Conservation (phyloP, 30 jellyfish, hydroid and myxozoan species). For the Mastigias papua region DNA sequence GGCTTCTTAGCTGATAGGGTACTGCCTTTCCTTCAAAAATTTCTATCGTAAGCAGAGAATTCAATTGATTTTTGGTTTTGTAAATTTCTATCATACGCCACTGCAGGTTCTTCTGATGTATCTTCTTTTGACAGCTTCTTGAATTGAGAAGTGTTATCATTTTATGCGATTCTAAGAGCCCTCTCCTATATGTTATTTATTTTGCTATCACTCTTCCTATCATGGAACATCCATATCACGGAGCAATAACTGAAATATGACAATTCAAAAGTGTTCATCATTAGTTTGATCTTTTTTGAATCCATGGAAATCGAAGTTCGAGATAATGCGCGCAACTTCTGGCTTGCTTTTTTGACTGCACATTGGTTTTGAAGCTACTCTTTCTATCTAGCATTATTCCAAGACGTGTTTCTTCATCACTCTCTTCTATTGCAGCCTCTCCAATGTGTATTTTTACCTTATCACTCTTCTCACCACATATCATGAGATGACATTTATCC, state of each 20-base stretch:
- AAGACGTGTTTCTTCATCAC: constrained; percentile 5
- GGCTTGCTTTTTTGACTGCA: constrained; percentile 8
- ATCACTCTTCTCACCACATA: constrained; percentile 5
- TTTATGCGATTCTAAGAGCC: background rate
- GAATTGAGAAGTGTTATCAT: background rate
- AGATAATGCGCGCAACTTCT: background rate
- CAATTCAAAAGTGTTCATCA: constrained; percentile 5
- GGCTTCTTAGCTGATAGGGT: background rate
- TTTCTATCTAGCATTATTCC: constrained; percentile 12
- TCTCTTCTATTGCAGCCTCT: constrained; percentile 22
- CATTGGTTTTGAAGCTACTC: background rate
- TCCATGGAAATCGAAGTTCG: background rate
- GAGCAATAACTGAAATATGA: constrained; percentile 5
- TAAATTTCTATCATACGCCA: background rate
- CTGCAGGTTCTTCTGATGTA: background rate
- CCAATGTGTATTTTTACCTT: constrained; percentile 8
- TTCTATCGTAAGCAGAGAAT: background rate
- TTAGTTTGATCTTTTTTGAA: background rate
- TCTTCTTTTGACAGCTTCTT: background rate
- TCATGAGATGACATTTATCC: no score
- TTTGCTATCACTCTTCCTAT: background rate
- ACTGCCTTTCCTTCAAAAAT: background rate
- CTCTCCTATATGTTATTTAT: background rate
- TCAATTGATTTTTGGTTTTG: constrained; percentile 1
- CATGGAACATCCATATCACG: background rate